Evolutionary conservation across 2,888 invertebrate genomes (phyloP).

Genomic region (Physocephala rufipes): DNA sequence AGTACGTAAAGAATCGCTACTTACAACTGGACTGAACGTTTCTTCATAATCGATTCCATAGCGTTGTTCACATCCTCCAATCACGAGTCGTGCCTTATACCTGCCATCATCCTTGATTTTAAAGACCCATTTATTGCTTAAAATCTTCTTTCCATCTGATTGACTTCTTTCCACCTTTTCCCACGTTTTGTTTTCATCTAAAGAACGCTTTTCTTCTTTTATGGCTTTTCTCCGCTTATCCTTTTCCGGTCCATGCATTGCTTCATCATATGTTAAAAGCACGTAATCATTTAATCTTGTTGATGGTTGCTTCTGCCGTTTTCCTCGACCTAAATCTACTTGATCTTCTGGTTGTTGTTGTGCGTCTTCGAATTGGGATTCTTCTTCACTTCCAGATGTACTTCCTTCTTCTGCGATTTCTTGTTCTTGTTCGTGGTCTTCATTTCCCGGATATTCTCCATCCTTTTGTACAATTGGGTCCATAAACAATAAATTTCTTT

Average conservation of each 20-base stretch:
- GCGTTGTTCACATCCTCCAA: conserved; percentile 8
- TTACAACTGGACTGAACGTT: conserved; percentile 14
- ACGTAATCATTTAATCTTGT: not conserved
- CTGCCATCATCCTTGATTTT: conserved; percentile 3
- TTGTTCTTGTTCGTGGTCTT: no score
- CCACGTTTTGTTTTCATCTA: not conserved
- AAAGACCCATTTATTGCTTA: conserved; percentile 2
- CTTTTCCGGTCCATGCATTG: not conserved
- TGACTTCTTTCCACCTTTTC: conserved; percentile 1
- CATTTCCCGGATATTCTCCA: not conserved
- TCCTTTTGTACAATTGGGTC: conserved; percentile 5
- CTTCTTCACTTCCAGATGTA: not conserved
- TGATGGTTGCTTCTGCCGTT: not conserved
- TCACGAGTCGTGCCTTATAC: conserved; percentile 15
- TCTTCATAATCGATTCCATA: not conserved
- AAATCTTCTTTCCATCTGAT: conserved; percentile 7
- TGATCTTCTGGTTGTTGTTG: not conserved
- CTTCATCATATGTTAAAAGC: not conserved
- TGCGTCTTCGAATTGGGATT: not conserved
- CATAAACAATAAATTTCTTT: not conserved
- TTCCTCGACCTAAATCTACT: not conserved
- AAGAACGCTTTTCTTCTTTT: not conserved
- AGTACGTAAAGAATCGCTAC: not conserved
- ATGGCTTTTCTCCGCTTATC: not conserved
- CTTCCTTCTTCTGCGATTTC: conserved; percentile 1